Evolutionary conservation across 2,888 invertebrate genomes (phyloP).

Genomic region (Priocnemis perturbator): DNA sequence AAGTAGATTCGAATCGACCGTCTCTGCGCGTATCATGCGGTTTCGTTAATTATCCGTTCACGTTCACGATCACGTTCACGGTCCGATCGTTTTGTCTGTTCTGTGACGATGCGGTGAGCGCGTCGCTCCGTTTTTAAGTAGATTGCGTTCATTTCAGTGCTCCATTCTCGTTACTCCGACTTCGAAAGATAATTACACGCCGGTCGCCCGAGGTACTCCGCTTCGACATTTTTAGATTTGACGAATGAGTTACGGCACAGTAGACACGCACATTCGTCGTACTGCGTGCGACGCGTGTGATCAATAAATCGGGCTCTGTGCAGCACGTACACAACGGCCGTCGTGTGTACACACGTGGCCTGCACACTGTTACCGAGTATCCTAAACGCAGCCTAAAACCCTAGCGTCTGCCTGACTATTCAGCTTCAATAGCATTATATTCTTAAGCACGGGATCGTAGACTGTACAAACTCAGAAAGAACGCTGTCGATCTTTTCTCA

Average conservation of each 20-base stretch:
- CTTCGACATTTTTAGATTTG: not conserved
- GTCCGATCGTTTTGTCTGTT: too few relatives aligned
- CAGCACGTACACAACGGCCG: slow-evolving; percentile 53
- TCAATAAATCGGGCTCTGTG: slow-evolving; percentile 72
- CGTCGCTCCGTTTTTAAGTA: slow-evolving; percentile 1
- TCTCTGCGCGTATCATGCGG: too few relatives aligned
- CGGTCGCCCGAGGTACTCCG: too few relatives aligned
- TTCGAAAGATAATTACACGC: too few relatives aligned
- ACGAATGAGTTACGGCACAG: not conserved
- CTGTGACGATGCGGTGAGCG: too few relatives aligned
- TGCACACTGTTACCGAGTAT: slow-evolving; percentile 22
- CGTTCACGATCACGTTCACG: too few relatives aligned
- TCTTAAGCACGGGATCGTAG: too few relatives aligned
- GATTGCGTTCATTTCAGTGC: slow-evolving; percentile 5
- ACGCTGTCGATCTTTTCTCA: too few relatives aligned
- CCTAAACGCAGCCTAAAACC: slow-evolving; percentile 40
- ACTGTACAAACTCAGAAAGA: too few relatives aligned
- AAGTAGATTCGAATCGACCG: too few relatives aligned
- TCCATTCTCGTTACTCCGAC: not conserved
- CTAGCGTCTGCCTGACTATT: slow-evolving; percentile 13
- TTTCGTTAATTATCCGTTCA: too few relatives aligned
- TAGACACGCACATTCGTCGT: slow-evolving; percentile 52
- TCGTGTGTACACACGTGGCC: slow-evolving; percentile 16
- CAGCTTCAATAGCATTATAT: too few relatives aligned
- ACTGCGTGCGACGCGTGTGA: slow-evolving; percentile 69